Conservation (phyloP, 2,888 invertebrate species). For the Rambutsinella grinnellia region DNA sequence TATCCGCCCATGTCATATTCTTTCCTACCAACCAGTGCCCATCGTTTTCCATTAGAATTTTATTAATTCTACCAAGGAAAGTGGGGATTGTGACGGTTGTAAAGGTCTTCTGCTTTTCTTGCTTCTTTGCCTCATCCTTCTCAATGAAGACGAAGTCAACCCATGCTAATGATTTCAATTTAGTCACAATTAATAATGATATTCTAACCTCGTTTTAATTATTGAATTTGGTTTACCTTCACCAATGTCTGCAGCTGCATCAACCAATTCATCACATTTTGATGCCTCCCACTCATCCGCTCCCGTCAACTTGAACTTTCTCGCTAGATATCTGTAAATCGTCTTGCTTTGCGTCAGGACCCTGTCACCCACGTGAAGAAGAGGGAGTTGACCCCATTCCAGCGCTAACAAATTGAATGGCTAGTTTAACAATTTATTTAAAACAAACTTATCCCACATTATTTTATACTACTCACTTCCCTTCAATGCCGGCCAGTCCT, state of each 20-base stretch:
- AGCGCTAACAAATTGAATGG: conserved; percentile 51
- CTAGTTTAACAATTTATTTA: no score
- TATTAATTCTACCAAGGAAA: conserved; percentile 34
- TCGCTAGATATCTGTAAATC: conserved; percentile 66
- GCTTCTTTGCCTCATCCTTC: conserved; percentile 31
- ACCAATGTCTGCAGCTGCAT: conserved; percentile 45
- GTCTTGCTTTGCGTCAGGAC: conserved; percentile 65
- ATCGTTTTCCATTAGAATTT: conserved; percentile 36
- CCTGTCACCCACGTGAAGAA: conserved; percentile 65
- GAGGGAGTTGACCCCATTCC: conserved; percentile 65
- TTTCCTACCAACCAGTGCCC: conserved; percentile 50
- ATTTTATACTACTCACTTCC: conserved; percentile 28
- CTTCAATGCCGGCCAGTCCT: conserved; percentile 53
- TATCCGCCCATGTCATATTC: conserved; percentile 52
- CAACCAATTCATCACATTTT: conserved; percentile 54
- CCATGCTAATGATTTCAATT: no score
- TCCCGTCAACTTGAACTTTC: conserved; percentile 62
- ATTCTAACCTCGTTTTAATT: no score
- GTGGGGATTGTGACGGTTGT: conserved; percentile 12
- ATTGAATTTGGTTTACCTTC: conserved; percentile 33
- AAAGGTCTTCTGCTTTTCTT: conserved; percentile 29
- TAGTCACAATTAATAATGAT: no score
- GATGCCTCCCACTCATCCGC: conserved; percentile 61
- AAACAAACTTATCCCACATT: not conserved
- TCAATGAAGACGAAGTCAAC: conserved; percentile 28